These are phyloP conservation scores for Eupleurogrammus muticus DNA, from an alignment of 2,797 vertebrate genomes.

Conservation along the genomic window DNA sequence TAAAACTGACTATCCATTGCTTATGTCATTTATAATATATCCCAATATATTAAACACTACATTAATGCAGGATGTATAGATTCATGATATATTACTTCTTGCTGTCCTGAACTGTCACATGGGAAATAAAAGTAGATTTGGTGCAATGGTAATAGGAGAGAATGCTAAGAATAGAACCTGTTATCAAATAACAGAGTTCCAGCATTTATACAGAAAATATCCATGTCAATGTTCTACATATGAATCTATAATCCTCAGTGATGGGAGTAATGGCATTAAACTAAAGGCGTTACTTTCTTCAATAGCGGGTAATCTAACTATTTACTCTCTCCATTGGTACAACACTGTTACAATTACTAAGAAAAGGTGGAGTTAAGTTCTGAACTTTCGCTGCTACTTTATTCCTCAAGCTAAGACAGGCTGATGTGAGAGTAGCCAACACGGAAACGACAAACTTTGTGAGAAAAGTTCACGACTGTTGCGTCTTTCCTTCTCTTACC, in stretches of 20 bases:
- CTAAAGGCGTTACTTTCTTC: too few species aligned
- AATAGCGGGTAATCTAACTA: too few species aligned
- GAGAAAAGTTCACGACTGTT: too few species aligned
- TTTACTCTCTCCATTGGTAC: too few species aligned
- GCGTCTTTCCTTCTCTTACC: too few species aligned
- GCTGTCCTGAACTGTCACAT: background rate
- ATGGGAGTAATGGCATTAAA: too few species aligned
- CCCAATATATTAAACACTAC: background rate
- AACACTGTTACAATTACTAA: too few species aligned
- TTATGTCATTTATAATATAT: background rate
- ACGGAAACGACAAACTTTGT: too few species aligned
- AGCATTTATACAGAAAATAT: slow-evolving; percentile 21
- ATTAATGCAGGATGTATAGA: background rate
- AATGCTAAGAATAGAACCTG: slow-evolving; percentile 11
- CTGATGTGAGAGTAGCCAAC: too few species aligned
- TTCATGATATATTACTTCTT: slow-evolving; percentile 3
- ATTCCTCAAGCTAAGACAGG: too few species aligned
- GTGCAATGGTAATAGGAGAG: background rate
- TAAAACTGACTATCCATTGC: background rate
- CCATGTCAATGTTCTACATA: slow-evolving; percentile 28
- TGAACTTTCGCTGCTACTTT: too few species aligned
- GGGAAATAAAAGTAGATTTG: background rate
- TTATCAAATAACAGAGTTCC: background rate
- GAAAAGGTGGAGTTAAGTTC: too few species aligned
- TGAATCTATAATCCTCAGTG: slow-evolving; percentile 22